These are phyloP conservation scores for Torymus aiolomorphi DNA, from an alignment of 2,888 invertebrate species.

Conservation along the genomic window DNA sequence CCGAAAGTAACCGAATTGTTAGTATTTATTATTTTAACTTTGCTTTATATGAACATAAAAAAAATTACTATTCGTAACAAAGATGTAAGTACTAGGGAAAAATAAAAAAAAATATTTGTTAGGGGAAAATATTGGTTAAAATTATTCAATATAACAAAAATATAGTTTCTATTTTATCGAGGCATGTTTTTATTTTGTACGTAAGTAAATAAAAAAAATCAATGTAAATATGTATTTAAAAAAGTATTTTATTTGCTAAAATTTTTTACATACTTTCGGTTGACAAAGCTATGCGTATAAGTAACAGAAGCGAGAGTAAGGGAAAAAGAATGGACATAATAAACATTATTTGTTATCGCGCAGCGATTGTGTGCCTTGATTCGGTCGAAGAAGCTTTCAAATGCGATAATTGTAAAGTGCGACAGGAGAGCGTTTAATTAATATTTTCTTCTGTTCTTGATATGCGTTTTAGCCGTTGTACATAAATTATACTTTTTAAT, in stretches of 20 bases:
- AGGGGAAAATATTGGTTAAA: too few species aligned
- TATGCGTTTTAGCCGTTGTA: slow-evolving; percentile 35
- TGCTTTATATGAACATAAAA: neutral
- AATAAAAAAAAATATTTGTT: too few species aligned
- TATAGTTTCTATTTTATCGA: too few species aligned
- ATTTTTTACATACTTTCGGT: slow-evolving; percentile 16
- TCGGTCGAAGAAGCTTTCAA: slow-evolving; percentile 46
- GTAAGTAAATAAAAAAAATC: neutral
- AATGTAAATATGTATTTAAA: neutral
- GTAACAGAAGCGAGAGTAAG: neutral
- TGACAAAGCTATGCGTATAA: neutral
- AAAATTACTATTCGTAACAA: too few species aligned
- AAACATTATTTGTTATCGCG: slow-evolving; percentile 26
- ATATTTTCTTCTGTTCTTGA: slow-evolving; percentile 10
- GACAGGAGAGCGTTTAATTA: slow-evolving; percentile 1
- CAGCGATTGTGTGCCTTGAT: slow-evolving; percentile 55
- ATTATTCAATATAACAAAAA: too few species aligned
- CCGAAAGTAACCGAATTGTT: neutral
- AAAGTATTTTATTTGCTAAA: too few species aligned
- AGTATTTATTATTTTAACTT: neutral
- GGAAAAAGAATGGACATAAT: slow-evolving; percentile 7
- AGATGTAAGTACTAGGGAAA: too few species aligned
- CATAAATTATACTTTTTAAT: slow-evolving; percentile 29
- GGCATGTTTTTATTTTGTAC: too few species aligned
- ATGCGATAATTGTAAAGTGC: slow-evolving; percentile 26